phyloP scores from a whole-genome alignment of 2,888 invertebrate genomes.

The Hypena proboscidalis region DNA sequence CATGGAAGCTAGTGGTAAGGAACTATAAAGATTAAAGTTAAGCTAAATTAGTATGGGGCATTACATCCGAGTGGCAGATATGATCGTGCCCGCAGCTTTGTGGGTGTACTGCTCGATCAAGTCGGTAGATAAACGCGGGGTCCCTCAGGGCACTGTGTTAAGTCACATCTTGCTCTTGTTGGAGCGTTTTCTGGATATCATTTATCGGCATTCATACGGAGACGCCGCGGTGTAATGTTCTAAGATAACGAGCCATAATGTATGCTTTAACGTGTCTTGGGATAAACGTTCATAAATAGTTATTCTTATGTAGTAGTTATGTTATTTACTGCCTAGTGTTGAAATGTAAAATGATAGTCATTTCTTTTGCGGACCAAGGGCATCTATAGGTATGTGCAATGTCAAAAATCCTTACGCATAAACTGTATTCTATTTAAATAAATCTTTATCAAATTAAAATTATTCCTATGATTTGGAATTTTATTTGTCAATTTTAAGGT shows the following conservation, averaged over 20 bases:
- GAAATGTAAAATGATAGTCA: no score
- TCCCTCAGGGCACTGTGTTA: slow-evolving; percentile 29
- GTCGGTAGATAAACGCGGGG: slow-evolving; percentile 22
- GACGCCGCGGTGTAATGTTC: not conserved
- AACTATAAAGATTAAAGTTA: slow-evolving; percentile 56
- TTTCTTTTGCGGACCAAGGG: no score
- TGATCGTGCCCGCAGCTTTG: slow-evolving; percentile 30
- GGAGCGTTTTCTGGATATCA: slow-evolving; percentile 14
- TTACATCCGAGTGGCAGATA: slow-evolving; percentile 36
- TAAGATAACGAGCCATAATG: no score
- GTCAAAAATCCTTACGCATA: not conserved
- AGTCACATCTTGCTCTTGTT: slow-evolving; percentile 22
- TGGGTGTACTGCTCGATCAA: slow-evolving; percentile 38
- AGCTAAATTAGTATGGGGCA: slow-evolving; percentile 42
- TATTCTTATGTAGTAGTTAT: no score
- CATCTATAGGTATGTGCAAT: no score
- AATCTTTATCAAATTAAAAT: no score
- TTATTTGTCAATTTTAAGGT: no score
- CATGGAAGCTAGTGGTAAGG: slow-evolving; percentile 39
- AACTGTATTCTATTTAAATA: not conserved
- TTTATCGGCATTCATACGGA: not conserved
- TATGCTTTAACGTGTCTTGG: no score
- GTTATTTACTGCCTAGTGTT: no score
- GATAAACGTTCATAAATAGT: no score
- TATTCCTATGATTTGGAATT: no score